phyloP scores from a whole-genome alignment of 1,140 invertebrate species.

The Agrypnia vestita region DNA sequence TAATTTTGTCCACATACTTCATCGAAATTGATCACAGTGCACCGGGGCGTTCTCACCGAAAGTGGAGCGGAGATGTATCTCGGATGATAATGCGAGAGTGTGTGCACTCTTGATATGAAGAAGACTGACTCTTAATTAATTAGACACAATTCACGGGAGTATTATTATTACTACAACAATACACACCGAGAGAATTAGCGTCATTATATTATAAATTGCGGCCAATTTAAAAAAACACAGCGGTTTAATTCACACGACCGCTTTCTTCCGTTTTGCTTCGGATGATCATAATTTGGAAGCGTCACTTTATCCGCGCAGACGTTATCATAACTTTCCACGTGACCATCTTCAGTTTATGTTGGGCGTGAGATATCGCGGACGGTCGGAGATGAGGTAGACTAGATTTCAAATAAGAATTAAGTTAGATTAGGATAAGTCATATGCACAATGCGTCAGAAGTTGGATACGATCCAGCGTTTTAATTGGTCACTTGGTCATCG shows the following conservation, averaged over 20 bases:
- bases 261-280: slow-evolving; percentile 28
- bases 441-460: no score
- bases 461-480: no score
- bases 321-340: not conserved
- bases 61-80: slow-evolving; percentile 35
- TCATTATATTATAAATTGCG: slow-evolving; percentile 10
- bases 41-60: slow-evolving; percentile 22
- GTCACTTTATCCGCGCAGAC: not conserved
- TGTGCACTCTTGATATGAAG: not conserved
- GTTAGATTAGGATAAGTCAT: no score
- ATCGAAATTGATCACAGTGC: no score
- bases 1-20: no score
- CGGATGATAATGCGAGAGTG: slow-evolving; percentile 29
- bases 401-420: no score
- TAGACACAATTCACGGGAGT: slow-evolving; percentile 3
- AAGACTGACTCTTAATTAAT: slow-evolving; percentile 23
- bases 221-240: not conserved
- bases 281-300: slow-evolving; percentile 1
- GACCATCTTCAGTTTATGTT: not conserved
- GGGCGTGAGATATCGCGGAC: not conserved
- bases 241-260: slow-evolving; percentile 28
- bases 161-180: not conserved
- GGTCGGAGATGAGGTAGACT: no score
- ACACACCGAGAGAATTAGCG: not conserved
- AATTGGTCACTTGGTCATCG: no score